A percentile compares a stretch with the other conserved stretches of the same genome.
Conservation (phyloP, 2,113 vertebrate genomes). For the Butorides virescens region DNA sequence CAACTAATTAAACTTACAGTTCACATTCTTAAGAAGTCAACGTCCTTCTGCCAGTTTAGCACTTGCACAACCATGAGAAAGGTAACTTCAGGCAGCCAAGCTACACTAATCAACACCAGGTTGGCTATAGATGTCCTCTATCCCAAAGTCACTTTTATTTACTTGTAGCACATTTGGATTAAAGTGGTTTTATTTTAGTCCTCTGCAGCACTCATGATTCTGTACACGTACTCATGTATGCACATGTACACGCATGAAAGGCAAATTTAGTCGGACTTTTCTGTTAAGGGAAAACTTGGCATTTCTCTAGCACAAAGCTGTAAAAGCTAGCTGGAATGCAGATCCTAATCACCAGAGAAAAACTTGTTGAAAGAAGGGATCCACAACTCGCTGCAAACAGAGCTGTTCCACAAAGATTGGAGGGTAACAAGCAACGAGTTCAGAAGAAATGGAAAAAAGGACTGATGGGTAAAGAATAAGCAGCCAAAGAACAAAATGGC, state of each 20-base stretch:
- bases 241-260: neutral
- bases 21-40: neutral
- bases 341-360: constrained; percentile 43
- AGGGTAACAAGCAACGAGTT: neutral
- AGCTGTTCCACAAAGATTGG: neutral
- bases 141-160: neutral
- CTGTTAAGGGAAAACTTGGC: constrained; percentile 13
- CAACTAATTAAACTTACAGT: neutral
- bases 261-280: neutral
- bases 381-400: neutral
- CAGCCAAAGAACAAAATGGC: neutral
- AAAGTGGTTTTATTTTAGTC: neutral
- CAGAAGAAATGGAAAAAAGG: neutral
- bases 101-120: neutral
- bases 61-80: neutral
- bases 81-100: neutral
- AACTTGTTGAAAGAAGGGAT: constrained; percentile 43
- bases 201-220: neutral
- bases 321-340: constrained; percentile 33
- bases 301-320: constrained; percentile 19
- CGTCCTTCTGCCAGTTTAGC: neutral
- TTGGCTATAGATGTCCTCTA: neutral
- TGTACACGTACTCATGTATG: neutral
- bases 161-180: neutral
- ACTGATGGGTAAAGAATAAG: neutral